Evolutionary conservation across 23 tunicate species (phyloP), one percentile per base, ranked within the genome.

Genomic region (Trididemnum nubilum): DNA sequence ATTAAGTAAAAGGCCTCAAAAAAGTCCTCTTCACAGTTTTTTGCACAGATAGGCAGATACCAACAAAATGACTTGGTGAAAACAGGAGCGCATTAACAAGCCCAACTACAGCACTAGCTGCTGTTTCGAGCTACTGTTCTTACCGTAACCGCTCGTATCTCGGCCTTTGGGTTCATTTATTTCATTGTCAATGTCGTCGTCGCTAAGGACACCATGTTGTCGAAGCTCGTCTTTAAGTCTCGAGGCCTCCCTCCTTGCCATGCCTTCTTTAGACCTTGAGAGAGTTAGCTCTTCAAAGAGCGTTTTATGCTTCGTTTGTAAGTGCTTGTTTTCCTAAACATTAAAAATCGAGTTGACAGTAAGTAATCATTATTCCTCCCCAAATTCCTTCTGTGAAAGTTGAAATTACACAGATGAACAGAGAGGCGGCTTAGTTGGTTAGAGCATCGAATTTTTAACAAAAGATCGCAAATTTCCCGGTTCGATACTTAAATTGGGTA

Each of bases 241-340:
- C 54, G 64, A 26, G 29, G 54, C 83, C 64, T 88, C 93, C 72
- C 84, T 76, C 39, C 84, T 35, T 7, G 79, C 67, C 76, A 82
- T 76, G 0, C 81, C 84, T 69, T 88, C 93, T 38, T 73, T 76
- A 1, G 93, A 88, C 35, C 84, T 73, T 0, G 87, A 63, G 18
- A 88, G 72, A 27, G 93, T 88, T 44, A 88, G 34, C 24, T 88
- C 93, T 31, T 88, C 93, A 51, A 88, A 88, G 18, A 88, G 73
- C 15, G 50, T 65, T 33, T 88, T 80, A 51, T 82, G 87, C 72
- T 88, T 88, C 32, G 34, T 29, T 7, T 44, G 83, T 19, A 72
- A 44, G 2, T 76, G 81, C 52, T 82, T 88, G 35, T 51, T 88
- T 32, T 82, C 93, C 93, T 88, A 39, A 15, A n/a, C n/a, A n/a